Evolutionary conservation across 2,113 vertebrate genomes (phyloP).

Genomic region (Dasyurus viverrinus): DNA sequence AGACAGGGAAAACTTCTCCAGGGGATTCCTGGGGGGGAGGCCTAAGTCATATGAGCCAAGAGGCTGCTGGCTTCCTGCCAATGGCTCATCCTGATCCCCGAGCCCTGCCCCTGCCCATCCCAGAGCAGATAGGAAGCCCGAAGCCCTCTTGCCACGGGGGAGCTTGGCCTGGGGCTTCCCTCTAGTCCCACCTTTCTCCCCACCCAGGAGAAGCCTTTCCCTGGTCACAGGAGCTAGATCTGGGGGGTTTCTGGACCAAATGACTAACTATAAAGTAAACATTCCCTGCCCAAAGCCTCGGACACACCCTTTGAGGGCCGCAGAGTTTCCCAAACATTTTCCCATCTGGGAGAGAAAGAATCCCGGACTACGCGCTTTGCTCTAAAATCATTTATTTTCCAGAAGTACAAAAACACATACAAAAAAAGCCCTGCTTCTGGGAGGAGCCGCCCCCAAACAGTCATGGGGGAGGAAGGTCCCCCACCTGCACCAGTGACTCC

Average conservation of each 20-base stretch:
- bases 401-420: slow-evolving; percentile 68
- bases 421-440: not conserved
- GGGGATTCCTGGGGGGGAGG: too few species aligned
- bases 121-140: not conserved
- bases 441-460: slow-evolving; percentile 12
- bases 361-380: not conserved
- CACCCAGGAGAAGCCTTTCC: not conserved
- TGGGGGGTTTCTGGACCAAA: not conserved
- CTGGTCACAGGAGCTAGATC: not conserved
- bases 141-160: not conserved
- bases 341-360: not conserved
- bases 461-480: not conserved
- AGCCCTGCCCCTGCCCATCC: not conserved
- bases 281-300: not conserved
- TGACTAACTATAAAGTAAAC: not conserved
- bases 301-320: not conserved
- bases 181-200: not conserved
- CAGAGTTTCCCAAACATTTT: not conserved
- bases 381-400: slow-evolving; percentile 70
- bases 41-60: too few species aligned
- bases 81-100: too few species aligned
- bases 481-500: not conserved
- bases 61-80: too few species aligned
- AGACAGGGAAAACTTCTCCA: too few species aligned
- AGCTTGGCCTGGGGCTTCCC: not conserved